These are phyloP conservation scores for Globicephala melas DNA, from an alignment of 2,113 vertebrate genomes.

Conservation along the genomic window DNA sequence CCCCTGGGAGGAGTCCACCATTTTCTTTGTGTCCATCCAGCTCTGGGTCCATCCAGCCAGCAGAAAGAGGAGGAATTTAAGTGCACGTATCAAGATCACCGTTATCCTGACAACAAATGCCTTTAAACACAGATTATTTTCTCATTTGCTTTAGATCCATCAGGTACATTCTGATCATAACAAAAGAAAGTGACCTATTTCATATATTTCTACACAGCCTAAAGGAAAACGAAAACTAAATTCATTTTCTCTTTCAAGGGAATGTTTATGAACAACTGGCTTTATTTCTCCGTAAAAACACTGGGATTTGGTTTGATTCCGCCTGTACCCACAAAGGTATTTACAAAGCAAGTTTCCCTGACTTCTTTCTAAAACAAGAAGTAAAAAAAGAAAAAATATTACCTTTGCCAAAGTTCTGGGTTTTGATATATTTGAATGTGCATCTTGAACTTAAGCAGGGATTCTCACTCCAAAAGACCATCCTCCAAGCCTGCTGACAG, in stretches of 20 bases:
- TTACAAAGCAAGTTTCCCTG: not conserved
- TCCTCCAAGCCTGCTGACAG: conserved; percentile 78
- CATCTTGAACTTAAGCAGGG: conserved; percentile 14
- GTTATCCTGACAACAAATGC: accelerated
- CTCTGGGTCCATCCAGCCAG: too few species aligned
- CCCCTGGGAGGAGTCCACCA: not conserved
- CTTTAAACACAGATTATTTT: not conserved
- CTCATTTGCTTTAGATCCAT: not conserved
- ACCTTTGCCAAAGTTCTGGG: conserved; percentile 79
- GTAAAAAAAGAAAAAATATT: not conserved
- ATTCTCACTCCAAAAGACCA: conserved; percentile 79
- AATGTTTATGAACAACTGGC: not conserved
- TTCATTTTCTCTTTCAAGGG: not conserved
- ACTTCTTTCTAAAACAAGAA: not conserved
- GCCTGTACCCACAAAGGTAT: not conserved
- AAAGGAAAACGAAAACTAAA: not conserved
- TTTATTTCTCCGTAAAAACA: not conserved
- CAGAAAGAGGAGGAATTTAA: not conserved
- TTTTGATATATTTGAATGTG: conserved; percentile 22
- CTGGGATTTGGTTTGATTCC: not conserved
- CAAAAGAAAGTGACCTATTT: not conserved
- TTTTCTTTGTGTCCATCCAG: too few species aligned
- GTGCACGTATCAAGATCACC: accelerated
- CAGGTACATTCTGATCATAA: not conserved
- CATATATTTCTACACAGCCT: not conserved